phyloP scores from a whole-genome alignment of 2,113 vertebrate genomes.

The Dasyornis broadbenti region DNA sequence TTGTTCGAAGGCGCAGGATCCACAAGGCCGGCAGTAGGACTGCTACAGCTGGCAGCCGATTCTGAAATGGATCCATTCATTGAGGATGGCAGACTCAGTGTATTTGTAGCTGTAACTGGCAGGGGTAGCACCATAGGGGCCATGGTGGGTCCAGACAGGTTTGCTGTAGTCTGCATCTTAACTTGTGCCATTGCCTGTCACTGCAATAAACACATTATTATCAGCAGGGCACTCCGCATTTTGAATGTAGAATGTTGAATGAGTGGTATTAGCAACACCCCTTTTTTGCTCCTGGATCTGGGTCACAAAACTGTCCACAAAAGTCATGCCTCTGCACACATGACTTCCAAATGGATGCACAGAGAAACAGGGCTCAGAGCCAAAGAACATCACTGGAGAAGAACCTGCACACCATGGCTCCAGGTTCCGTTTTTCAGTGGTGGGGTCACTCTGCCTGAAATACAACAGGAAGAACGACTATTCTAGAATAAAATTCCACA shows the following conservation, averaged over 20 bases:
- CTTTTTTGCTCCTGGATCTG: background rate
- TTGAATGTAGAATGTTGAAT: no score
- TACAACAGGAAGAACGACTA: background rate
- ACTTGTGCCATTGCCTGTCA: constrained; percentile 90
- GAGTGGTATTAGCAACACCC: background rate
- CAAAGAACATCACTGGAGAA: background rate
- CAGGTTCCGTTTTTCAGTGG: background rate
- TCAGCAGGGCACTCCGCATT: background rate
- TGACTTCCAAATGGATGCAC: background rate
- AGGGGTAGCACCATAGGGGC: constrained; percentile 75
- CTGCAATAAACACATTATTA: constrained; percentile 61
- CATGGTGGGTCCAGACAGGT: constrained; percentile 82
- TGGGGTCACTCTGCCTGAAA: background rate
- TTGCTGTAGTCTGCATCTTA: constrained; percentile 87
- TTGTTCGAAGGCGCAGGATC: constrained; percentile 76
- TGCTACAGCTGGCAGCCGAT: constrained; percentile 75
- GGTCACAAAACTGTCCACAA: background rate
- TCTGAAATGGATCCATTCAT: constrained; percentile 85
- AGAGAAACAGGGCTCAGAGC: background rate
- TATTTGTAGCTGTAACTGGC: constrained; percentile 78
- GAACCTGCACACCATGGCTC: background rate
- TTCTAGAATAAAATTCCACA: background rate
- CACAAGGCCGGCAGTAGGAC: constrained; percentile 77
- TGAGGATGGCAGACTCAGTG: constrained; percentile 83
- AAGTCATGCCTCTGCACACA: background rate